Evolutionary conservation across 2,888 invertebrate genomes (phyloP), one percentile per base, ranked within the genome.

Genomic region (Ectemnius continuus): DNA sequence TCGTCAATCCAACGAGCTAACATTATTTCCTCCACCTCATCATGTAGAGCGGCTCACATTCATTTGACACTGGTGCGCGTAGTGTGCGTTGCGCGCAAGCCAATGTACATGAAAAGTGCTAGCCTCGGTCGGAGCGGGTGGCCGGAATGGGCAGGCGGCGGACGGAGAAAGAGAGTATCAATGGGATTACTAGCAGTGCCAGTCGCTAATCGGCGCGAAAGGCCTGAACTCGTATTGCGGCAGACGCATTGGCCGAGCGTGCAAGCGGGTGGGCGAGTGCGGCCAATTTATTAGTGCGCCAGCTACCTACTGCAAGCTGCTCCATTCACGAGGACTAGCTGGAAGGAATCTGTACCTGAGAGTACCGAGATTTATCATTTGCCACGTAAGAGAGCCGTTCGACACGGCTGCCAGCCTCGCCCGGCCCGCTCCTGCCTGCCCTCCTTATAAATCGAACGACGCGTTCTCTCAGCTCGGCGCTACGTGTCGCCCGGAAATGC

Each of bases 271-370:
- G 36, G 68, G 36, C 36, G 36, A 8, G 36, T 36, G 8, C 36
- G 36, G 8, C 72, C 82, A 82, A 86, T 87, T 87, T 86, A 84
- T 86, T 85, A 83, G 73, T 76, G 73, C 81, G 84, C 85, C 36
- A 11, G 36, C 36, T 85, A 83, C 78, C 80, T 76, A 75, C 70
- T 66, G 67, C 79, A 72, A 78, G 61, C 75, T 75, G 57, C 69
- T 70, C 64, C 59, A 61, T 67, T 57, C 75, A 46, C 66, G 71
- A 61, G 79, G 74, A 68, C 70, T 76, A 70, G 57, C 78, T 66
- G 66, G 64, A 67, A 59, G 73, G 36, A 70, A 77, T 78, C 83
- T 82, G 82, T 82, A 83, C 83, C 77, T 82, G 79, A 72, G 69
- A 73, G 73, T 63, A 60, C 28, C 59, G 78, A 75, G 83, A 86